Evolutionary conservation across 2,113 vertebrate species (phyloP).

Genomic region (Crocuta crocuta): DNA sequence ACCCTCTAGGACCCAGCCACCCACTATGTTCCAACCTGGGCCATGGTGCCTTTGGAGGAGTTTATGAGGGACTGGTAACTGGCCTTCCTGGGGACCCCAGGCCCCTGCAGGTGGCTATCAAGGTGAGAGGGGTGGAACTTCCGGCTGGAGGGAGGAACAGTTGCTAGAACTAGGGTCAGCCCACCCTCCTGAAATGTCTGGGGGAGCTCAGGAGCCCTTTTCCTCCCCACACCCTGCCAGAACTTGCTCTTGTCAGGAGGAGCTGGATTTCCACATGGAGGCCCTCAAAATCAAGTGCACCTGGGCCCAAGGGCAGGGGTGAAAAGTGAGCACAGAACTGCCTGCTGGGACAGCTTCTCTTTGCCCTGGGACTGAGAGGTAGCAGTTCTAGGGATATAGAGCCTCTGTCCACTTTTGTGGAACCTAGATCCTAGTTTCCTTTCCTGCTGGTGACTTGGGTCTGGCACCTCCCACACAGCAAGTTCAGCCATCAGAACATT

Average conservation of each 20-base stretch:
- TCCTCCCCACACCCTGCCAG: slow-evolving; percentile 91
- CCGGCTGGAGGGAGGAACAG: neutral
- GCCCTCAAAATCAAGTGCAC: slow-evolving; percentile 94
- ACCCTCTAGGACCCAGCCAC: neutral
- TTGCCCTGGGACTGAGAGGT: neutral
- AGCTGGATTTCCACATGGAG: slow-evolving; percentile 97
- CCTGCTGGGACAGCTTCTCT: neutral
- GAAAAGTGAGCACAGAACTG: neutral
- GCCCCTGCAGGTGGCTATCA: slow-evolving; percentile 94
- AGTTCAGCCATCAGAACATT: slow-evolving; percentile 95
- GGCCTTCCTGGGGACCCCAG: slow-evolving; percentile 91
- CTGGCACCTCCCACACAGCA: slow-evolving; percentile 83
- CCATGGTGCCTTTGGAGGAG: slow-evolving; percentile 95
- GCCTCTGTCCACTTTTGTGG: neutral
- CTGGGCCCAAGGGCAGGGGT: neutral
- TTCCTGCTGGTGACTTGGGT: slow-evolving; percentile 70
- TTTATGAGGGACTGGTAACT: slow-evolving; percentile 93
- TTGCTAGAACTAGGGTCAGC: neutral
- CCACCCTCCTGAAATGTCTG: neutral
- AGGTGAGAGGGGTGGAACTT: slow-evolving; percentile 87
- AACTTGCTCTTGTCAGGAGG: slow-evolving; percentile 96
- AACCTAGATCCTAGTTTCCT: neutral
- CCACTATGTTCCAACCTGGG: slow-evolving; percentile 83
- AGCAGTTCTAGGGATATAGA: neutral
- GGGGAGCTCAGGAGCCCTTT: neutral